Conservation (phyloP, 2,113 vertebrate species). For the Oceanites oceanicus region DNA sequence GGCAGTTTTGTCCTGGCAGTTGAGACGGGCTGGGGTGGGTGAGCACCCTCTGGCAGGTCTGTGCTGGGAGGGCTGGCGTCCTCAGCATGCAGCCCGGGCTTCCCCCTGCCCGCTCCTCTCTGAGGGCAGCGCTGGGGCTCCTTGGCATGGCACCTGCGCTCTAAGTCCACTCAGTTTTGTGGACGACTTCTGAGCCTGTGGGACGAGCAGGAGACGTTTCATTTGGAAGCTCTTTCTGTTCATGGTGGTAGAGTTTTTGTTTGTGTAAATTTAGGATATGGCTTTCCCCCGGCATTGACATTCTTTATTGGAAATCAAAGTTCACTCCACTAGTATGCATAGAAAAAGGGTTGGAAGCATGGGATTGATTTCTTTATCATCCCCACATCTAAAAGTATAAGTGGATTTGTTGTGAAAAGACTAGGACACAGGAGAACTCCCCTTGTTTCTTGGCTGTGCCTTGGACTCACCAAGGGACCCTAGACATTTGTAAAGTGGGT, state of each 20-base stretch:
- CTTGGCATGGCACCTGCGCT: neutral
- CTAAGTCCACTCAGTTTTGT: neutral
- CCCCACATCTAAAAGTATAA: neutral
- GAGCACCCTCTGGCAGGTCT: neutral
- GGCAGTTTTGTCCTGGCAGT: neutral
- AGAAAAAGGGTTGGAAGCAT: neutral
- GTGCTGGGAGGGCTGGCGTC: neutral
- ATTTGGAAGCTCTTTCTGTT: neutral
- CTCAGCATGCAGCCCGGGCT: neutral
- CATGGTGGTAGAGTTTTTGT: rapidly evolving
- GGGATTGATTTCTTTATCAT: neutral
- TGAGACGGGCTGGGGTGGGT: neutral
- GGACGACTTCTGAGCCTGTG: neutral
- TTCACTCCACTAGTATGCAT: neutral
- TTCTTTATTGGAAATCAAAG: neutral
- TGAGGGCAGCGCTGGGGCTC: neutral
- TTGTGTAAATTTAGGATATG: neutral
- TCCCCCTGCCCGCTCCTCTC: rapidly evolving
- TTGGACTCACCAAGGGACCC: neutral
- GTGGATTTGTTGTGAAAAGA: neutral
- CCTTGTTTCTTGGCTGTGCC: neutral
- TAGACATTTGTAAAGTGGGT: neutral
- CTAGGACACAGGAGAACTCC: neutral
- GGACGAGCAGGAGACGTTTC: neutral
- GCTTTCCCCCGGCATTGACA: neutral